Conservation (phyloP, 2,797 vertebrate species). For the Coendou prehensilis region DNA sequence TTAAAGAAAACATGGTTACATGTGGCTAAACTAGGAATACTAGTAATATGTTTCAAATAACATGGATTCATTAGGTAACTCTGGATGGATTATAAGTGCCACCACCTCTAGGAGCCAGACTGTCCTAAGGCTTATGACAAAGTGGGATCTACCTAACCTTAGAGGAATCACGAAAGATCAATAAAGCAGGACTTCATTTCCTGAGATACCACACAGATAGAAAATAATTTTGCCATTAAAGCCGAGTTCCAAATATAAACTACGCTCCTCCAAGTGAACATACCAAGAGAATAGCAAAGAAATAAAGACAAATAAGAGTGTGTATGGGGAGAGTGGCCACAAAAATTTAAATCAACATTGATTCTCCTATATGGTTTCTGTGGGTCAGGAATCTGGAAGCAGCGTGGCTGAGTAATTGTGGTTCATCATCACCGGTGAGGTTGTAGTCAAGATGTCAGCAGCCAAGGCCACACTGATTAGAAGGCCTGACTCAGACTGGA, state of each 20-base stretch:
- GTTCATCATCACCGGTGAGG: neutral
- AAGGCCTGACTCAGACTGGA: neutral
- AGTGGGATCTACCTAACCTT: neutral
- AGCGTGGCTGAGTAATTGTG: neutral
- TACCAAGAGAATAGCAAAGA: conserved; percentile 45
- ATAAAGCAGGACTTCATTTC: neutral
- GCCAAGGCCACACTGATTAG: neutral
- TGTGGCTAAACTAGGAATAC: neutral
- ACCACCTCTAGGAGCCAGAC: neutral
- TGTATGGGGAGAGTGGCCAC: neutral
- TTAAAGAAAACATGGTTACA: neutral
- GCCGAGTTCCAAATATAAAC: conserved; percentile 11
- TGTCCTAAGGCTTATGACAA: conserved; percentile 11
- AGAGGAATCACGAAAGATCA: conserved; percentile 13
- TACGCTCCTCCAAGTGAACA: neutral
- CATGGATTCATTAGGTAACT: neutral
- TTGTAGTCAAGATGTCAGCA: neutral
- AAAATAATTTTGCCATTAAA: conserved; percentile 43
- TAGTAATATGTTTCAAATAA: conserved; percentile 39
- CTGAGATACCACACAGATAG: conserved; percentile 11
- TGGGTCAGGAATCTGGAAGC: neutral
- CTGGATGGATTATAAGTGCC: neutral
- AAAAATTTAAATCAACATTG: conserved; percentile 3
- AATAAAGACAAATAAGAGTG: conserved; percentile 32
- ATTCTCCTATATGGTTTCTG: conserved; percentile 24